Evolutionary conservation across 1,140 invertebrate species (phyloP).

Genomic region (Drosophila sturtevanti): DNA sequence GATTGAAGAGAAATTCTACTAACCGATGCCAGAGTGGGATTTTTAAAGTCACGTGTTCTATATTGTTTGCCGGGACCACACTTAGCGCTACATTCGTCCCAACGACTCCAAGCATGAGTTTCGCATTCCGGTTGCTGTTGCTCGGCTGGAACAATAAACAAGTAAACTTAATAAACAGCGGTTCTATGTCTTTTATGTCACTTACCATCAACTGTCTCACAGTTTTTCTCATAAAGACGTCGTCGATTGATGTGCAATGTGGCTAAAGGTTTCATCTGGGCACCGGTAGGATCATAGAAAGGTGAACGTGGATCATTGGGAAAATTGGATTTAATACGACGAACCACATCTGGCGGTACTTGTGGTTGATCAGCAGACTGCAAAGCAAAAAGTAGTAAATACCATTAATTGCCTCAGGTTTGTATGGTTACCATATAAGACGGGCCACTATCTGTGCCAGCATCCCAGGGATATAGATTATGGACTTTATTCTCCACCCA

Average conservation of each 20-base stretch:
- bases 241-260: conserved; percentile 91
- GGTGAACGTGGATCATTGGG: conserved; percentile 94
- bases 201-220: conserved; percentile 84
- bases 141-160: conserved; percentile 44
- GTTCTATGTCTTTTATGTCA: neutral
- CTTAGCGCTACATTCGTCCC: conserved; percentile 90
- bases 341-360: conserved; percentile 91
- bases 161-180: neutral
- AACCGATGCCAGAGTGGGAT: conserved; percentile 83
- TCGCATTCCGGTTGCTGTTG: conserved; percentile 85
- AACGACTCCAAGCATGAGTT: conserved; percentile 88
- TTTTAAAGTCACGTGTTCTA: conserved; percentile 86
- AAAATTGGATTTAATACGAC: conserved; percentile 92
- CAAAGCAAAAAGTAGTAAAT: conserved; percentile 27
- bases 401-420: neutral
- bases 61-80: conserved; percentile 90
- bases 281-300: conserved; percentile 92
- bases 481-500: conserved; percentile 94
- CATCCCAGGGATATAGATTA: conserved; percentile 98
- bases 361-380: conserved; percentile 92
- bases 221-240: conserved; percentile 93
- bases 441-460: conserved; percentile 97
- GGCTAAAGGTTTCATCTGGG: conserved; percentile 95
- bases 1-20: conserved; percentile 39
- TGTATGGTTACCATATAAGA: conserved; percentile 91